These are phyloP conservation scores for Pyrocoelia pectoralis DNA, from an alignment of 2,888 invertebrate genomes.

Conservation along the genomic window DNA sequence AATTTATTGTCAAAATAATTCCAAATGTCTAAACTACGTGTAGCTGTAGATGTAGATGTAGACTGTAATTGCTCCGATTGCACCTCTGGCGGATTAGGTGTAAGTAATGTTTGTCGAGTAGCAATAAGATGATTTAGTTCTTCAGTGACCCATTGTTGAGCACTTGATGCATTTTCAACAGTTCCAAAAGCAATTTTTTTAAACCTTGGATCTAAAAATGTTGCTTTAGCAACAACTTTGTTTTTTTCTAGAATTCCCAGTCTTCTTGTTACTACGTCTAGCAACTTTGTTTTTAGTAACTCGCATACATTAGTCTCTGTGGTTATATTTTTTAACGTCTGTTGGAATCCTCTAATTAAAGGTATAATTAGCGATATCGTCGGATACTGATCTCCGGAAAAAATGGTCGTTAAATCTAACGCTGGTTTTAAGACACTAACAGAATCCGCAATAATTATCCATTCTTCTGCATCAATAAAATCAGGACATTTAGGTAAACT, in stretches of 20 bases:
- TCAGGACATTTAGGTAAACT: no score
- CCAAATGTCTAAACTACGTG: slow-evolving; percentile 25
- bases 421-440: no score
- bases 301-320: no score
- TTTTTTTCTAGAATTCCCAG: neutral
- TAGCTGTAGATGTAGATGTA: no score
- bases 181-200: neutral
- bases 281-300: no score
- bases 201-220: neutral
- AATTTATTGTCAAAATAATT: slow-evolving; percentile 28
- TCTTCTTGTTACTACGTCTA: no score
- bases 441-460: no score
- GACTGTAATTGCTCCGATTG: no score
- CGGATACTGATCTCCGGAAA: neutral
- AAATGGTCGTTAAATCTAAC: neutral
- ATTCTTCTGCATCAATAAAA: no score
- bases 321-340: neutral
- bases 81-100: no score
- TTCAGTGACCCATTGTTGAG: neutral
- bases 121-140: slow-evolving; percentile 8
- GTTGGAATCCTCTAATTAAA: neutral
- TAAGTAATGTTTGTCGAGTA: no score
- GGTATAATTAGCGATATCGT: neutral
- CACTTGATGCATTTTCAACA: neutral
- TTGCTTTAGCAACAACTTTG: neutral